A percentile compares a stretch with the other conserved stretches of the same genome.
Conservation (phyloP, 2,113 vertebrate genomes). For the Arothron firmamentum region DNA sequence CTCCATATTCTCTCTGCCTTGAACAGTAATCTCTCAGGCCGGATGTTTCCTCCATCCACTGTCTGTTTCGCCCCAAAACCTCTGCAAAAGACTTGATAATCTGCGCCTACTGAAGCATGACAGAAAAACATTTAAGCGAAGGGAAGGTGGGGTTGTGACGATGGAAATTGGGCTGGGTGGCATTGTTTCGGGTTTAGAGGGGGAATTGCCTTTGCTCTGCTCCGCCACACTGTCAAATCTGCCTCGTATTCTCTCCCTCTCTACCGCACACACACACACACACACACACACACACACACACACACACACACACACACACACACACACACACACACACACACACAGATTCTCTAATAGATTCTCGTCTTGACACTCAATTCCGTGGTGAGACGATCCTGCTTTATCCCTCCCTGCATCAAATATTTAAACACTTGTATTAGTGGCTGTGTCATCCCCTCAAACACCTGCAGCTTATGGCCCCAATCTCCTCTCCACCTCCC, state of each 20-base stretch:
- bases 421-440: constrained; percentile 99
- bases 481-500: constrained; percentile 67
- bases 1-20: neutral
- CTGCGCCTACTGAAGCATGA: constrained; percentile 93
- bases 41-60: constrained; percentile 8
- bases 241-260: constrained; percentile 30
- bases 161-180: constrained; percentile 11
- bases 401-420: constrained; percentile 99
- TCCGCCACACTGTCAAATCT: constrained; percentile 61
- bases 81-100: constrained; percentile 85
- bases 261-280: constrained; percentile 27
- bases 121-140: constrained; percentile 96
- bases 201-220: constrained; percentile 76
- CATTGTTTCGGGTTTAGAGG: constrained; percentile 8
- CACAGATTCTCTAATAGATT: constrained; percentile 99
- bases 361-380: constrained; percentile 99
- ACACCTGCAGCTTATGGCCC: constrained; percentile 84
- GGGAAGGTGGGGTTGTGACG: constrained; percentile 67
- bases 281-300: constrained; percentile 59
- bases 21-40: neutral
- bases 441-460: constrained; percentile 91
- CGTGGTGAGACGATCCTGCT: constrained; percentile 98
- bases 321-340: constrained; percentile 59
- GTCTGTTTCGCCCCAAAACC: constrained; percentile 36
- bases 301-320: constrained; percentile 61